Base-by-base conservation (phyloP, 2,113 vertebrate genomes). In the Trematomus loennbergii region DNA sequence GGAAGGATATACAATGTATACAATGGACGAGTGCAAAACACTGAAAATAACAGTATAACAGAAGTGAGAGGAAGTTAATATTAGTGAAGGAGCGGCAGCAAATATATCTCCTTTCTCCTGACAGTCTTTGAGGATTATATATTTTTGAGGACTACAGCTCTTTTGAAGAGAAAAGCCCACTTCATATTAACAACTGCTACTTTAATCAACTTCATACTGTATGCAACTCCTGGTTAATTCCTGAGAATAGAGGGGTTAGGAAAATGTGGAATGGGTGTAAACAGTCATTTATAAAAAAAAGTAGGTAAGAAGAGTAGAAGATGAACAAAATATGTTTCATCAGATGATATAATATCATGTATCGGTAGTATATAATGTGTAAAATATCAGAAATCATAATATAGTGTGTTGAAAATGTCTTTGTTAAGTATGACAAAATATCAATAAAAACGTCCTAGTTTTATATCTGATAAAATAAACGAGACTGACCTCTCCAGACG, bases 401-500 rank as follows among this genome's bases (percentile, higher is more conserved):
- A 40, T 40, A 40, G 36, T 40, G 8, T 8, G 36, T 40, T 9
- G 36, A 40, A 29, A 29, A 29, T 29, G 29, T 29, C 29, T 29
- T 29, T 29, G 29, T 29, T 29, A 29, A 29, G 29, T 29, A 29
- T 29, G 29, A 29, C 29, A 29, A 29, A 29, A 29, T 29, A 29
- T 29, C 3, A 29, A 29, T 29, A 29, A 29, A 29, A 29, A 29
- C 3, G 29, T 29, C 29, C 29, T 29, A 29, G 3, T 29, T 29
- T 29, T 4, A 29, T 29, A 3, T 29, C 29, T 29, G 29, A 16
- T 4, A 18, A 29, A 75, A 43, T 33, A 16, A 45, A 61, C 53
- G 16, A 52, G 43, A 12, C 89, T 91, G 78, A 99, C 98, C 97
- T 97, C 93, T 98, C 96, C 83, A 96, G 89, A 16, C 93, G 96